Evolutionary conservation across 1,140 invertebrate species (phyloP), one percentile per base, ranked within the genome.

Genomic region (Aphaenogaster floridana): DNA sequence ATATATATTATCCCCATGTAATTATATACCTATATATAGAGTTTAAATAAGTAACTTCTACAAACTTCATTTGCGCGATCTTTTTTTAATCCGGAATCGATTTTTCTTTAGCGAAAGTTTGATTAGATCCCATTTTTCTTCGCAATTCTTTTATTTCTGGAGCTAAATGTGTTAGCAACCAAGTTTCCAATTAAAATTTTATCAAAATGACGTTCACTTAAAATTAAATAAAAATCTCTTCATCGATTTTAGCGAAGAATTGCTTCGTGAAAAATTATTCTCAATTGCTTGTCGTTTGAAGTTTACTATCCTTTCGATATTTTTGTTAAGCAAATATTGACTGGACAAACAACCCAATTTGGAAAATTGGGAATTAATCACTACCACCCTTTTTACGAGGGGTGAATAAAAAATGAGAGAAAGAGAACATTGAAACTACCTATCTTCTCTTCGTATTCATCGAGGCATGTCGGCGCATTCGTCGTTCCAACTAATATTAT

Each of bases 401-500:
- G 21, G 34, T 9, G 4, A 28, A n/a, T 6, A 6, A 0, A 50
- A 50, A 59, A 17, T 42, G 4, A 59, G 13, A 50, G 52, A 68
- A 66, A 54, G 13, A 78, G 57, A 74, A 86, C n/a, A 39, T 64
- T 52, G 54, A 66, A 81, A 3, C 36, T 80, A 83, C 61, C 68
- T 83, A 34, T 79, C n/a, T 76, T 69, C 68, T n/a, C 61, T 50
- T 85, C 45, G 34, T 50, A 57, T 85, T 85, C 13, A 77, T 77
- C 76, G 48, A 78, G 28, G 77, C 63, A 59, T 88, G 76, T 86
- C 57, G 59, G 63, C 59, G 7, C 59, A 89, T 78, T 89, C 72
- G 50, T 88, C 76, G 71, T 89, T 76, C 59, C 84, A 84, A 57
- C 76, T 85, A 85, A 88, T 89, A 89, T 89, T 89, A 89, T 88